These are phyloP conservation scores for Lepidochrysops patricia DNA, from an alignment of 2,888 invertebrate species.

Conservation along the genomic window DNA sequence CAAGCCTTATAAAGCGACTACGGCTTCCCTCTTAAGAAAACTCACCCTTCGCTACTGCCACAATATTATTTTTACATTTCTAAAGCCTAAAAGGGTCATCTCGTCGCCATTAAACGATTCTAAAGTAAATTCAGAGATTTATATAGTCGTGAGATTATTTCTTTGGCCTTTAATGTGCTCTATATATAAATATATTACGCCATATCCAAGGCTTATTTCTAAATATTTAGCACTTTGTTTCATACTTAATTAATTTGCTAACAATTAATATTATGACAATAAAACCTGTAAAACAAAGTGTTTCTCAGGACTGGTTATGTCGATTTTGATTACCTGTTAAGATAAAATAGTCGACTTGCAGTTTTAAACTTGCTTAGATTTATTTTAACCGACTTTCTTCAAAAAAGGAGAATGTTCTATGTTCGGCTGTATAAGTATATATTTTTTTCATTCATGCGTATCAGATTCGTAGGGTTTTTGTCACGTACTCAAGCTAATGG, in stretches of 20 bases:
- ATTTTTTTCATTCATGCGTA: no score
- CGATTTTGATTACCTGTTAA: background rate
- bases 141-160: background rate
- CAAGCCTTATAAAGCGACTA: no score
- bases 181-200: conserved; percentile 3
- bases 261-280: conserved; percentile 7
- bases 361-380: background rate
- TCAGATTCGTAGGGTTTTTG: no score
- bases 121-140: background rate
- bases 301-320: conserved; percentile 6
- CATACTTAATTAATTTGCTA: conserved; percentile 11
- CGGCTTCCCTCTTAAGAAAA: no score
- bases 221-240: conserved; percentile 6
- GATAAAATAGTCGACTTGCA: background rate
- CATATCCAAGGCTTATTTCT: conserved; percentile 7
- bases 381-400: no score
- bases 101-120: no score
- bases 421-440: no score
- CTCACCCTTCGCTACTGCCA: no score
- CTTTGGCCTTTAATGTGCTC: background rate
- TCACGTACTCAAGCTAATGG: no score
- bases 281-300: background rate
- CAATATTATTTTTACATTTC: no score
- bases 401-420: no score
- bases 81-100: no score